Percentiles rank a stretch among this genome's conserved stretches.
Conservation (phyloP, 1,140 invertebrate species). For the Chrysopa pallens region DNA sequence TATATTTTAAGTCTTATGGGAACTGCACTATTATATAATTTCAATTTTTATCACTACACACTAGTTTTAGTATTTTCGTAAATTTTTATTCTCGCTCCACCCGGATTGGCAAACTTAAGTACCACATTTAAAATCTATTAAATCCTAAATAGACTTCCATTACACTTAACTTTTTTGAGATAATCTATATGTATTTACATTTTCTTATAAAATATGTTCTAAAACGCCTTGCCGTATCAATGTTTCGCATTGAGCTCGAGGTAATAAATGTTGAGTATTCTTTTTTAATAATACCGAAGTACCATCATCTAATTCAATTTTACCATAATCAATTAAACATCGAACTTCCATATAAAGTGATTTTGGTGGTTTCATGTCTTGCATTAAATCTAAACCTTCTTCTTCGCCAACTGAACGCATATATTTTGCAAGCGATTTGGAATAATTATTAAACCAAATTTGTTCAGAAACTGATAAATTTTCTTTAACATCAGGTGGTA, state of each 20-base stretch:
- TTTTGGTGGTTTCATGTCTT: constrained; percentile 82
- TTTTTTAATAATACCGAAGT: constrained; percentile 75
- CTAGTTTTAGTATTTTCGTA: too few species aligned
- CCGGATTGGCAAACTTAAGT: too few species aligned
- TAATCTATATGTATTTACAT: too few species aligned
- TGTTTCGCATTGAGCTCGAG: constrained; percentile 74
- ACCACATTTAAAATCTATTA: too few species aligned
- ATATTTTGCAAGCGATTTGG: constrained; percentile 67
- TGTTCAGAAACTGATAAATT: constrained; percentile 67
- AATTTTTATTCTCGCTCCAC: too few species aligned
- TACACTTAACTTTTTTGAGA: too few species aligned
- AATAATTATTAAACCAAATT: constrained; percentile 78
- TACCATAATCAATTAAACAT: constrained; percentile 80
- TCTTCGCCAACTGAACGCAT: constrained; percentile 74
- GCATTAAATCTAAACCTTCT: constrained; percentile 64
- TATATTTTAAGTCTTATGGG: too few species aligned
- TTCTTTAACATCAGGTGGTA: constrained; percentile 68
- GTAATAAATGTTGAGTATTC: constrained; percentile 81
- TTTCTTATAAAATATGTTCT: constrained; percentile 41
- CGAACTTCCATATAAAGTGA: constrained; percentile 81
- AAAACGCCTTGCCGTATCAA: constrained; percentile 83
- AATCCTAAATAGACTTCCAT: too few species aligned
- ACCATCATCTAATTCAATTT: constrained; percentile 85
- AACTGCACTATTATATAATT: too few species aligned
- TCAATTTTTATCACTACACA: too few species aligned